Conservation (phyloP, 2,113 vertebrate species). For the Saccopteryx leptura region DNA sequence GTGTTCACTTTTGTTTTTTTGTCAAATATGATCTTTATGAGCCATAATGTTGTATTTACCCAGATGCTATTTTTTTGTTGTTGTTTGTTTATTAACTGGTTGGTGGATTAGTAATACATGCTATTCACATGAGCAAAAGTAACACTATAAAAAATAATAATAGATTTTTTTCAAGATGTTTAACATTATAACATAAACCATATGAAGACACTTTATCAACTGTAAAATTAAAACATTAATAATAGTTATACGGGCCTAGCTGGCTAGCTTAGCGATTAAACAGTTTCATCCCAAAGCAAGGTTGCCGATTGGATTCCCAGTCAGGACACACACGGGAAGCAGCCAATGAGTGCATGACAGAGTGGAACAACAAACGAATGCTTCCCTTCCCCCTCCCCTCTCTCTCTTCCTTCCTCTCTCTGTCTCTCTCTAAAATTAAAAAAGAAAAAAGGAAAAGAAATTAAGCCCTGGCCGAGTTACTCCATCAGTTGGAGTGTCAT, state of each 20-base stretch:
- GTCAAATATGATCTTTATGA: neutral
- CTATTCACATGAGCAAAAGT: neutral
- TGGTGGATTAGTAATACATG: neutral
- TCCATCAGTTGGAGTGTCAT: no score
- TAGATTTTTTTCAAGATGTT: neutral
- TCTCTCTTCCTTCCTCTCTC: no score
- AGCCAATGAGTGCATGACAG: no score
- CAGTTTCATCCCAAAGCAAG: no score
- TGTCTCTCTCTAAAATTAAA: no score
- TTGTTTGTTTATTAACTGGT: neutral
- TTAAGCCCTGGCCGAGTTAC: no score
- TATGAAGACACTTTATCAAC: constrained; percentile 2
- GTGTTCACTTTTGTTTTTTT: neutral
- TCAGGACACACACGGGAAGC: no score
- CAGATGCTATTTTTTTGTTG: neutral
- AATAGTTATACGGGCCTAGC: neutral
- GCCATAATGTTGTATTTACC: neutral
- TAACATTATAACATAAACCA: neutral
- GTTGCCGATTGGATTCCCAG: no score
- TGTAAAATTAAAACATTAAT: constrained; percentile 26
- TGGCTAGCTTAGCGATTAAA: no score
- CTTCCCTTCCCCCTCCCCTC: no score
- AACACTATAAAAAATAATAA: constrained; percentile 33
- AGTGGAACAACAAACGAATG: no score
- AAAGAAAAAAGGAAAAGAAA: no score